These are phyloP conservation scores for Scaptomyza polygonia DNA, from an alignment of 2,888 invertebrate species.

Conservation along the genomic window DNA sequence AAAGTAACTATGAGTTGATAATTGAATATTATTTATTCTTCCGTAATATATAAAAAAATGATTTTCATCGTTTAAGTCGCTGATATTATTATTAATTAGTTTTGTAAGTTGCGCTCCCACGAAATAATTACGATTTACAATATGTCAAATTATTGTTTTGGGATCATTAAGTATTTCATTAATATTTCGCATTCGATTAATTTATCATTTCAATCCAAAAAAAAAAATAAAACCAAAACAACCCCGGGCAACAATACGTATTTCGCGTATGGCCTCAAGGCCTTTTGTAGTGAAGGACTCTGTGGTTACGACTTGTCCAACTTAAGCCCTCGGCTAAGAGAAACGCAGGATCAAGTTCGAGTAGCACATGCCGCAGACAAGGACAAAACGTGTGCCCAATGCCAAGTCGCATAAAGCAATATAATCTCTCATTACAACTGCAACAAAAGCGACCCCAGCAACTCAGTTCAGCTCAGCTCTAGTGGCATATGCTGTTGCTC, in stretches of 20 bases:
- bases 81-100: too few species aligned
- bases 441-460: constrained; percentile 62
- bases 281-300: constrained; percentile 12
- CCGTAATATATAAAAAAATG: too few species aligned
- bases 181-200: constrained; percentile 34
- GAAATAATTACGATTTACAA: not conserved
- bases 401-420: constrained; percentile 74
- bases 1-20: too few species aligned
- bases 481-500: constrained; percentile 57
- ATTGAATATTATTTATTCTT: too few species aligned
- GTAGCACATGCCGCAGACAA: constrained; percentile 51
- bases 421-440: constrained; percentile 77
- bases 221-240: not conserved
- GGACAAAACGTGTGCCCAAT: constrained; percentile 66
- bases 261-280: not conserved
- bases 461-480: constrained; percentile 17
- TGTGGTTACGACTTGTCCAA: constrained; percentile 41
- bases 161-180: constrained; percentile 10
- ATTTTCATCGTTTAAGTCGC: too few species aligned
- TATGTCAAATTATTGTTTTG: constrained; percentile 1
- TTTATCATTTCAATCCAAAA: constrained; percentile 38
- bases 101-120: too few species aligned
- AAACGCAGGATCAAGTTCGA: constrained; percentile 65
- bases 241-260: constrained; percentile 11
- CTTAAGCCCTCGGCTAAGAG: constrained; percentile 49